Base-by-base conservation (phyloP, 2,888 invertebrate species). In the Spicauda simplicius region DNA sequence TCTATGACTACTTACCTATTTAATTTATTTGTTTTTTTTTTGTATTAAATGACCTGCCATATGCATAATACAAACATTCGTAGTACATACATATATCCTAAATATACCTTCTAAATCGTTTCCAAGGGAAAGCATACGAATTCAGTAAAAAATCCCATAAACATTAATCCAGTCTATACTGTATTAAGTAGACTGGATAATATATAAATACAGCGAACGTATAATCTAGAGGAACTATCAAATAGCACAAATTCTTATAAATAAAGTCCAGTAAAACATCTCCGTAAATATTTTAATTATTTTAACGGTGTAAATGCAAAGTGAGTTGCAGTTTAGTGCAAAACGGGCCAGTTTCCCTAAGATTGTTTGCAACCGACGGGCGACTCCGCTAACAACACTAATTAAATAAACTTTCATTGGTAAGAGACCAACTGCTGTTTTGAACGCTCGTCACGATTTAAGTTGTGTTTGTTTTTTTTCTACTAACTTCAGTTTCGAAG, bases 321-420 rank as follows among this genome's bases (percentile, higher is more conserved):
- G 57, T 25, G 33, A 14, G 41, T 64, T 64, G 57, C 60, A 60
- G 54, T 59, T 65, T 45, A 37, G 57, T 65, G 41, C 30, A 60
- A 12, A 37, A 30, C 65, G 45, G 53, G 6, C 11, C 18, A 66
- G 60, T 37, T 50, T 56, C 20, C 60, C 48, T 75, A 63, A 74
- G 75, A 77, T 76, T 81, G 82, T 80, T 80, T 77, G 75, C 78
- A 75, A 80, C 73, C 73, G 73, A 69, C 70, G 74, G 68, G 66
- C 71, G 79, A 78, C 77, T 78, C 78, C 70, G 71, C 76, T 71
- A 80, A 83, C 79, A 79, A 76, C 76, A 73, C 78, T 84, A 83
- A 83, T 84, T 81, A 79, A 83, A 82, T 84, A 75, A 77, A 72
- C 76, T 77, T 74, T 74, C 74, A 74, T 71, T 74, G 72, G 75